Evolutionary conservation across 2,113 vertebrate genomes (phyloP), one percentile per base, ranked within the genome.

Genomic region (Osmerus mordax): DNA sequence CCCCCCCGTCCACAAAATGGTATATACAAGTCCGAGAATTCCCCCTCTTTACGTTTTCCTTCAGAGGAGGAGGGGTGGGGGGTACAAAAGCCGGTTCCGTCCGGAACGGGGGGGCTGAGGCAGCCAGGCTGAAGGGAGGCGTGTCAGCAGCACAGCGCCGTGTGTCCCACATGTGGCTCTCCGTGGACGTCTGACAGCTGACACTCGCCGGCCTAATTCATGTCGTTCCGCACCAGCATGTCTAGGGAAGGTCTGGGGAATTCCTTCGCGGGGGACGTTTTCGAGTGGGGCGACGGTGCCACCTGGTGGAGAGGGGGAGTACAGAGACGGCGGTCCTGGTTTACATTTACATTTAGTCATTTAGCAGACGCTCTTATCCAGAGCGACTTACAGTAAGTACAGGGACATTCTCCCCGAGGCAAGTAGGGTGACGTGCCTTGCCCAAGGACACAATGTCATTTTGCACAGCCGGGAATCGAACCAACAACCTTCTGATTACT

Each of bases 1-100:
- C 68, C 28, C 53, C 51, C 53, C 36, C 53, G 67, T 61, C 52
- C 67, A 62, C 77, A 36, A 23, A 77, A 67, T 67, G 72, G 71
- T 74, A 65, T 71, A 83, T 70, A 83, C 80, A 83, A 84, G 82
- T 70, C 69, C 41, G 80, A 69, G 83, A 82, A 87, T 70, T 68
- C 78, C 84, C 87, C 87, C 83, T 69, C 21, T 5, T 47, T 9
- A 47, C 12, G 41, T 9, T 47, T 47, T 12, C 41, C 41, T 11
- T 8, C 9, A 1, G 41, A 47, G 36, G 36, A 47, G 41, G 9
- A 12, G 41, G 41, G 41, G 41, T 8, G 4, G 32, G 18, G 77
- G 82, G 73, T 80, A 82, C 78, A 87, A 87, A 87, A 82, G 69
- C 74, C 5, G 15, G 25, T 59, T 51, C 59, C 68, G 19, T n/a